Evolutionary conservation across 2,797 vertebrate genomes (phyloP).

Genomic region (Alcedo atthis): DNA sequence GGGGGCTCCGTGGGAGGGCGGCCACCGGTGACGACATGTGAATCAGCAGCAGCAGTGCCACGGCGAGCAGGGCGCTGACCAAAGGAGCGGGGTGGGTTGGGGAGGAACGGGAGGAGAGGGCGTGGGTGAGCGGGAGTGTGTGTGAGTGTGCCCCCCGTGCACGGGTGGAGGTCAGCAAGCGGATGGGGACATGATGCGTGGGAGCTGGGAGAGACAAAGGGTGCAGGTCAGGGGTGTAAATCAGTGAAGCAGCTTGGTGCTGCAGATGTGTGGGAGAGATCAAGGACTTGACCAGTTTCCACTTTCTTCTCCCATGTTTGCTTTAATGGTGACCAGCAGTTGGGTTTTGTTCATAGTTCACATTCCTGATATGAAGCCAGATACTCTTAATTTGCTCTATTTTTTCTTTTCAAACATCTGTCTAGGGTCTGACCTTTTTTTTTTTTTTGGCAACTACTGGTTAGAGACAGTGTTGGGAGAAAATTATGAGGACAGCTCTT

Average conservation of each 20-base stretch:
- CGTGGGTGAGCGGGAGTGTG: fast-evolving
- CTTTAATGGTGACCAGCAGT: background rate
- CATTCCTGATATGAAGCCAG: background rate
- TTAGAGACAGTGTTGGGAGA: background rate
- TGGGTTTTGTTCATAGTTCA: background rate
- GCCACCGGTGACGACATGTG: background rate
- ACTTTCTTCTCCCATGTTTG: background rate
- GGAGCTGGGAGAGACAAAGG: background rate
- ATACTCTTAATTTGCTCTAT: background rate
- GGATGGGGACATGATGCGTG: background rate
- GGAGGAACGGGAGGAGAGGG: fast-evolving
- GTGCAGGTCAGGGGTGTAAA: background rate
- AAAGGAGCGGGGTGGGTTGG: fast-evolving
- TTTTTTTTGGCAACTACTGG: background rate
- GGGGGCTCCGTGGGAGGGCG: background rate
- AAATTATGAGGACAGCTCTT: background rate
- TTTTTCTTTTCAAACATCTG: conserved; percentile 21
- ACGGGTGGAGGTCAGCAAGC: fast-evolving
- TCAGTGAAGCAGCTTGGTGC: background rate
- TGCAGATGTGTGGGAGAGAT: background rate
- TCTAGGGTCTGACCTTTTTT: background rate
- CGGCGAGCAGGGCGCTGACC: fast-evolving
- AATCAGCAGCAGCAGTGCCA: conserved; percentile 36
- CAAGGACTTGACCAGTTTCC: background rate
- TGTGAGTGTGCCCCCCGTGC: fast-evolving